Base-by-base conservation (phyloP, 2,113 vertebrate genomes). In the Hystrix brachyura region DNA sequence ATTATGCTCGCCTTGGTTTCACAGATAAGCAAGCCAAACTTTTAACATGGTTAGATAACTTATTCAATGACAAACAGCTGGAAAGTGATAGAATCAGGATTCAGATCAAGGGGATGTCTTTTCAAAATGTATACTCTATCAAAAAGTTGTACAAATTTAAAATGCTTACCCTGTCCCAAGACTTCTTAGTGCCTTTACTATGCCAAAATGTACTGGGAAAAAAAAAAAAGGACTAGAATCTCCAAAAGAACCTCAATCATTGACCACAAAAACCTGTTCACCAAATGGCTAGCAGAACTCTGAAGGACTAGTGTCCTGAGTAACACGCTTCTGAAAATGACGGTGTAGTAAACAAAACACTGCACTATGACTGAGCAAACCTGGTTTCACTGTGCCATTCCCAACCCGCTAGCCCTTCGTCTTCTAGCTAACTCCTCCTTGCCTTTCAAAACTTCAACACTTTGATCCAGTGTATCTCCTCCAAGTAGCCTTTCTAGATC, bases 151-250 rank as follows among this genome's bases (percentile, higher is more conserved):
- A 55, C 5, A 60, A 65, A 93, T 55, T 14, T 85, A 32, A 60
- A 84, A 94, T 62, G 27, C 53, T 34, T 55, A 25, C 32, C 67
- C 84, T 85, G 43, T 60, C 19, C n/a, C 5, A 55, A 74, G 57
- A 55, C 48, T 93, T 96, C 53, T 86, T n/a, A 64, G 90, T 65
- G 19, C 23, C 9, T 79, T 91, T 64, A 81, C 21, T 91, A 12
- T 90, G 25, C 60, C 94, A 57, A 43, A 74, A 91, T 38, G 1
- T 57, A 67, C 59, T 87, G 23, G 32, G 38, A 38, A 27, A 51
- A 92, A 94, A 62, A 48, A 65, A 92, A 87, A 69, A 48, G 51
- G 14, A n/a, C 46, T 85, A 62, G 64, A 60, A 51, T 8, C 21
- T 69, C 57, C 19, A 60, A 85, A 90, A 92, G 9, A 7, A 15